Conservation (phyloP, 1,140 invertebrate genomes). For the Acromyrmex heyeri region DNA sequence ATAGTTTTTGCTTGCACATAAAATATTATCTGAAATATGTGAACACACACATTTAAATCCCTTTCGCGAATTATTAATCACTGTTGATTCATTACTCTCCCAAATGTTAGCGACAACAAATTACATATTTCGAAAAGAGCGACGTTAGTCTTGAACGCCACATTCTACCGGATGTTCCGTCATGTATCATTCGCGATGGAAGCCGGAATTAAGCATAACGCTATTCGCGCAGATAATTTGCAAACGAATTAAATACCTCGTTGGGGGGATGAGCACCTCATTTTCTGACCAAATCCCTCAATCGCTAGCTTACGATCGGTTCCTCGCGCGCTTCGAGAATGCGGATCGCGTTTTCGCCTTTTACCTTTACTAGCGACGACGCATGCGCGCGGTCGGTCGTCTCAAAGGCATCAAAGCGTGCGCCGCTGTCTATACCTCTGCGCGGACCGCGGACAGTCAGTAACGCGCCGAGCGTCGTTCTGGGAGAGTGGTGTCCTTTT, state of each 20-base stretch:
- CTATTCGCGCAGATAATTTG: neutral
- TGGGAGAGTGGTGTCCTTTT: neutral
- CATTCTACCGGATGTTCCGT: neutral
- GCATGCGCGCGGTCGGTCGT: conserved; percentile 56
- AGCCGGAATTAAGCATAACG: neutral
- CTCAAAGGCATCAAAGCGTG: conserved; percentile 30
- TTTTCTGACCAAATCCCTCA: conserved; percentile 14
- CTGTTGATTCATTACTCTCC: neutral
- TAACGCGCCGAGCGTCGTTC: conserved; percentile 75
- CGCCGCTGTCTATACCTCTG: conserved; percentile 49
- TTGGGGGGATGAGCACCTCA: neutral
- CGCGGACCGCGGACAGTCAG: conserved; percentile 65
- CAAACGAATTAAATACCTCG: neutral
- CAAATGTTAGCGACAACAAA: neutral
- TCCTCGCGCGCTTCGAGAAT: neutral
- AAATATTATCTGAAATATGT: neutral
- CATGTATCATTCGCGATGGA: neutral
- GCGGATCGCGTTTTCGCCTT: conserved; percentile 35
- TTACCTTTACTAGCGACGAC: conserved; percentile 42
- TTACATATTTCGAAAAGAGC: neutral
- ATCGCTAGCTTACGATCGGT: neutral
- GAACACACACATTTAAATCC: neutral
- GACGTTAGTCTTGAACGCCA: neutral
- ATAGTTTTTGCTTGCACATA: neutral
- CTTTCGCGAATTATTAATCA: conserved; percentile 16